Base-by-base conservation (phyloP, 2,888 invertebrate genomes). In the Dynastes hyllus region DNA sequence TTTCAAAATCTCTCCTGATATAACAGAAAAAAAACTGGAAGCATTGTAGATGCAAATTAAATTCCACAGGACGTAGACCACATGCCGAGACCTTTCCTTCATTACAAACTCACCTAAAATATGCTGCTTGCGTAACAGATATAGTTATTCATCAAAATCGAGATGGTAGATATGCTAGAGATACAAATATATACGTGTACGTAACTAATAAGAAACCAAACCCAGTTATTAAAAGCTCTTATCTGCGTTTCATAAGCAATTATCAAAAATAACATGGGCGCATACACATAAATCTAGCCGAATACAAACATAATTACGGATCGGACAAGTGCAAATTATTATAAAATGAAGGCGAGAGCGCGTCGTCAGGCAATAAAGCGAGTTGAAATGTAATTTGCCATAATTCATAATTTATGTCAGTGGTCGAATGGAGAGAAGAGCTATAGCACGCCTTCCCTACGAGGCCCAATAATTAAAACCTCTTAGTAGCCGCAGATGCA, bases 351-450 rank as follows among this genome's bases (percentile, higher is more conserved):
- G 76, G 78, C 61, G 63, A 58, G 55, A 45, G 8, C 22, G 22
- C 55, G 22, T 58, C 55, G 22, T 58, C 55, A 22, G 55, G 55
- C 16, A 58, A 16, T 58, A 58, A 22, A 58, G 45, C 8, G 27
- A 75, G 80, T 66, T 79, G 80, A 80, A 83, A 80, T 81, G 83
- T 82, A 82, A 83, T 81, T 82, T 82, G 80, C 82, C 79, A 81
- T 81, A 81, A 82, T 81, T 83, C 80, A 83, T 82, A 82, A 83
- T 82, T 80, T 80, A 80, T 80, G 81, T 78, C 80, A 81, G 83
- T 75, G 66, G 78, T 80, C 76, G 69, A 69, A 67, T 76, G 71
- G 78, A 78, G 81, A 75, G 27, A 61, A 61, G 40, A 40, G 55
- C 50, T 69, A n/a, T 32, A 61, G 80, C 78, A 80, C 83, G 80